Conservation (phyloP, 2,797 vertebrate genomes). For the Coregonus ussuriensis region DNA sequence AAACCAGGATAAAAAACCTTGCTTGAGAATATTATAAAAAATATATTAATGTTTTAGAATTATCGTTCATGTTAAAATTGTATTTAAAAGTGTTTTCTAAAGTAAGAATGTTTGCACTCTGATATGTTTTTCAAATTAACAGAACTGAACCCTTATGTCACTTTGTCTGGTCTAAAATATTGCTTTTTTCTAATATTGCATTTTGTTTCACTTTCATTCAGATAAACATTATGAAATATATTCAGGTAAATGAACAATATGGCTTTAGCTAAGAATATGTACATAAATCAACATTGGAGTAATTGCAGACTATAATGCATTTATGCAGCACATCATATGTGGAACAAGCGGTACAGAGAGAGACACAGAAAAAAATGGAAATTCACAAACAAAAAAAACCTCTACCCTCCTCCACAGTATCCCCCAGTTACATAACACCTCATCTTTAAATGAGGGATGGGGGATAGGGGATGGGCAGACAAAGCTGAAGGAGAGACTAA, state of each 20-base stretch:
- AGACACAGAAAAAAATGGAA: background rate
- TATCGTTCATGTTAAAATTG: no score
- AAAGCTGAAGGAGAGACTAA: constrained; percentile 5
- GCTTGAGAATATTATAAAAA: background rate
- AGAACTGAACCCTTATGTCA: no score
- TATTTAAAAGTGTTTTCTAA: no score
- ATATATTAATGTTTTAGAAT: no score
- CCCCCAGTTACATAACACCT: background rate
- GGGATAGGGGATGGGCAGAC: constrained; percentile 21
- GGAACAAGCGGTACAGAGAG: background rate
- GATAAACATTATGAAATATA: no score
- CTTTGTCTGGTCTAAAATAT: no score
- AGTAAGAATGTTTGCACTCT: no score
- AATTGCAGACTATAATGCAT: background rate
- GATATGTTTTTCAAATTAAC: no score
- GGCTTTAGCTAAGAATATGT: background rate
- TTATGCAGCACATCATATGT: background rate
- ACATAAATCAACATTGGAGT: background rate
- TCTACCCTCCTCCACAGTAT: background rate
- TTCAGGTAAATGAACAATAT: background rate
- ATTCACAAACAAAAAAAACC: background rate
- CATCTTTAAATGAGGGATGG: constrained; percentile 12
- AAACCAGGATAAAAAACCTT: background rate
- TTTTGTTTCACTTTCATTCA: no score
- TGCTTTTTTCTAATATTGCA: no score